These are phyloP conservation scores for Neodiprion pinetum DNA, from an alignment of 1,140 invertebrate species.

Conservation along the genomic window DNA sequence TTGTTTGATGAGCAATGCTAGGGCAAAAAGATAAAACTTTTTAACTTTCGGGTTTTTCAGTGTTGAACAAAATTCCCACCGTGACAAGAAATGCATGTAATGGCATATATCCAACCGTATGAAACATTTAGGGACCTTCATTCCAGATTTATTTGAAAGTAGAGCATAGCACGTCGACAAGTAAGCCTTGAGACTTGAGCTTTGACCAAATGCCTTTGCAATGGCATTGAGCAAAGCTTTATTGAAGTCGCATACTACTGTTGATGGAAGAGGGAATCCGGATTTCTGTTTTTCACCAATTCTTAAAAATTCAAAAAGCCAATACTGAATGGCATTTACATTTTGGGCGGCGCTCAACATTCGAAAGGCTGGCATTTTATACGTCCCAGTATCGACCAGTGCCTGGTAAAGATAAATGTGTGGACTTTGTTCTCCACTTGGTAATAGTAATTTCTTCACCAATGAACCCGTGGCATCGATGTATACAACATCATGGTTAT, in stretches of 20 bases:
- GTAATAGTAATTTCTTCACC: slow-evolving; percentile 4
- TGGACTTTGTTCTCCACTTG: slow-evolving; percentile 15
- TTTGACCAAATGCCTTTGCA: not conserved
- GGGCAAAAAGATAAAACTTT: not conserved
- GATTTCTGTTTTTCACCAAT: not conserved
- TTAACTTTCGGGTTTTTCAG: not conserved
- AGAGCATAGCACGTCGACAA: not conserved
- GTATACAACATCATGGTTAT: not conserved
- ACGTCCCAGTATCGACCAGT: no score
- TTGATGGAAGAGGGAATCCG: not conserved
- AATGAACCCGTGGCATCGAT: slow-evolving; percentile 19
- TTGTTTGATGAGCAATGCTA: not conserved
- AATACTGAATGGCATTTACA: no score
- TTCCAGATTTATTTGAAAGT: no score
- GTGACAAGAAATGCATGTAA: not conserved
- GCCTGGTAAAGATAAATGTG: slow-evolving; percentile 21
- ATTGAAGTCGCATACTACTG: slow-evolving; percentile 8
- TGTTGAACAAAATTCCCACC: not conserved
- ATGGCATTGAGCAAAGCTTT: not conserved
- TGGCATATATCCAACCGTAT: not conserved
- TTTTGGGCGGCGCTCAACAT: no score
- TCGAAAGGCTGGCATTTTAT: no score
- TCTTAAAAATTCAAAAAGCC: slow-evolving; percentile 5
- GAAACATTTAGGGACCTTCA: not conserved
- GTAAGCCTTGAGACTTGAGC: not conserved